These are phyloP conservation scores for Charanyca ferruginea DNA, from an alignment of 2,888 invertebrate species.

Conservation along the genomic window DNA sequence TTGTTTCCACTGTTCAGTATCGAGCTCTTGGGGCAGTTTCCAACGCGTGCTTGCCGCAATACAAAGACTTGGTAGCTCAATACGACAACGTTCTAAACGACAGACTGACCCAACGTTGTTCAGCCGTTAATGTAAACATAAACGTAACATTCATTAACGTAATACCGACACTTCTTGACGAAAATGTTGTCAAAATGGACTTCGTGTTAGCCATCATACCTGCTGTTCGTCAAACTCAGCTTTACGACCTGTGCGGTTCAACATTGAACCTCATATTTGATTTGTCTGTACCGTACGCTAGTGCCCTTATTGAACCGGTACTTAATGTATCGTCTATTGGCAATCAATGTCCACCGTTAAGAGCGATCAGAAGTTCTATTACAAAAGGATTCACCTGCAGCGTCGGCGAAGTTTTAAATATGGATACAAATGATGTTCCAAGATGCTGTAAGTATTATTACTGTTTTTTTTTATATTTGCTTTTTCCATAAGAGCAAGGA, in stretches of 20 bases:
- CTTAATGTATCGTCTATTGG: constrained; percentile 97
- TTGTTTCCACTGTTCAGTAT: constrained; percentile 96
- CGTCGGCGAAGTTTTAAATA: constrained; percentile 98
- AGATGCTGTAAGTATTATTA: constrained; percentile 95
- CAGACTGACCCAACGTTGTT: constrained; percentile 97
- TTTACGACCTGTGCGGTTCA: constrained; percentile 98
- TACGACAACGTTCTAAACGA: constrained; percentile 95
- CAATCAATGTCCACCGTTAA: constrained; percentile 97
- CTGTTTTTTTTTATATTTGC: constrained; percentile 1
- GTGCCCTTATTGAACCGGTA: constrained; percentile 96
- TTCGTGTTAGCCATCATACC: constrained; percentile 97
- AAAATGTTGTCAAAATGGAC: constrained; percentile 97
- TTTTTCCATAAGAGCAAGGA: background rate
- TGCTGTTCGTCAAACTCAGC: constrained; percentile 96
- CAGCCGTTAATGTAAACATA: constrained; percentile 98
- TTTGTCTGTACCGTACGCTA: constrained; percentile 97
- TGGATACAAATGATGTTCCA: constrained; percentile 97
- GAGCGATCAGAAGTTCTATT: constrained; percentile 96
- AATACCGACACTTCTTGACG: constrained; percentile 95
- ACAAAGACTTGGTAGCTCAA: constrained; percentile 95
- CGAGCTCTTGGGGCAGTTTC: constrained; percentile 97
- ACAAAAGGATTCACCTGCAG: constrained; percentile 98
- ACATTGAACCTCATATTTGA: constrained; percentile 98
- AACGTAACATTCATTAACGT: constrained; percentile 97
- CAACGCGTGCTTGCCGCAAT: constrained; percentile 95